phyloP scores from a whole-genome alignment of 1,140 invertebrate genomes.

The Bombyx mori region ASM3026992v2 NC_085110.1:17360001-17360500 shows the following conservation, averaged over 20 bases:
- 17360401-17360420: neutral
- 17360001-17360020: constrained; percentile 71
- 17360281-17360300: constrained; percentile 63
- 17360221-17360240: constrained; percentile 52
- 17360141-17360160: constrained; percentile 47
- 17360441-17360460: neutral
- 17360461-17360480: neutral
- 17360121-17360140: constrained; percentile 65
- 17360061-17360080: constrained; percentile 67
- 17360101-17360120: constrained; percentile 50
- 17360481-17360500: too few relatives aligned
- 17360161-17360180: constrained; percentile 37
- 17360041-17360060: constrained; percentile 69
- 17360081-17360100: constrained; percentile 58
- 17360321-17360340: neutral
- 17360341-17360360: too few relatives aligned
- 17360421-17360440: too few relatives aligned
- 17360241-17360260: constrained; percentile 44
- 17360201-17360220: constrained; percentile 39
- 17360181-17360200: constrained; percentile 41
- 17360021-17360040: constrained; percentile 69
- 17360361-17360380: too few relatives aligned
- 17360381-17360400: neutral
- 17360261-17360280: constrained; percentile 59
- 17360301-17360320: constrained; percentile 42